Percentiles rank a stretch among this genome's conserved stretches.
Evolutionary conservation across 2,113 vertebrate species (phyloP).

Genomic region (Probosciger aterrimus): DNA sequence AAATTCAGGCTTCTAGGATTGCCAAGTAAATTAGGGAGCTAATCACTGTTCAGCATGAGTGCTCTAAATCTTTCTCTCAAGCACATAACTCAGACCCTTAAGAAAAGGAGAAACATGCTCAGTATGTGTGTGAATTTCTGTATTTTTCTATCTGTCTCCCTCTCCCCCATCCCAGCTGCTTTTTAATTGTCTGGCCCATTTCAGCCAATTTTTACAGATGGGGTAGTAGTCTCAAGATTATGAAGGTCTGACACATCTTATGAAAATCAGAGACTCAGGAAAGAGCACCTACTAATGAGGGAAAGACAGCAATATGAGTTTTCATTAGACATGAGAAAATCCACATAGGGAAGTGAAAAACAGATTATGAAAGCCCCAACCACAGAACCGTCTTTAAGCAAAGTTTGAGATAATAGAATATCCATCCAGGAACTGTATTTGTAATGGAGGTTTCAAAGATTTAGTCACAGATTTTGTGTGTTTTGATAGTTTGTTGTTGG

Average conservation of each 20-base stretch:
- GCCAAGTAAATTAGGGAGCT: slow-evolving; percentile 4
- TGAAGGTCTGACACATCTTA: not conserved
- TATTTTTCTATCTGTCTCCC: not conserved
- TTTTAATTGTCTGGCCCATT: not conserved
- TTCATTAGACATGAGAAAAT: not conserved
- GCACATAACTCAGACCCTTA: not conserved
- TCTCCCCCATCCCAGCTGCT: accelerated
- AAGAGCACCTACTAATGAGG: not conserved
- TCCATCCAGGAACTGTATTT: not conserved
- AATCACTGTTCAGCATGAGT: not conserved
- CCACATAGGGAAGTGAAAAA: accelerated
- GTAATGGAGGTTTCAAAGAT: not conserved
- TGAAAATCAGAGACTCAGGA: not conserved
- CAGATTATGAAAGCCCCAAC: not conserved
- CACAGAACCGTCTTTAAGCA: not conserved
- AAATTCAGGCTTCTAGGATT: not conserved
- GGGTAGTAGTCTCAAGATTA: not conserved
- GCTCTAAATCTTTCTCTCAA: slow-evolving; percentile 14
- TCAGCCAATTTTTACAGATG: not conserved
- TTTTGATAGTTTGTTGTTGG: not conserved
- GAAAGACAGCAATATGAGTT: not conserved
- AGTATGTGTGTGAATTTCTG: not conserved
- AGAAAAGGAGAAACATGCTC: not conserved
- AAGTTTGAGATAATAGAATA: not conserved
- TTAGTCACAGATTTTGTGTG: not conserved